Evolutionary conservation across 2,113 vertebrate species (phyloP).

Genomic region (Sapajus apella): DNA sequence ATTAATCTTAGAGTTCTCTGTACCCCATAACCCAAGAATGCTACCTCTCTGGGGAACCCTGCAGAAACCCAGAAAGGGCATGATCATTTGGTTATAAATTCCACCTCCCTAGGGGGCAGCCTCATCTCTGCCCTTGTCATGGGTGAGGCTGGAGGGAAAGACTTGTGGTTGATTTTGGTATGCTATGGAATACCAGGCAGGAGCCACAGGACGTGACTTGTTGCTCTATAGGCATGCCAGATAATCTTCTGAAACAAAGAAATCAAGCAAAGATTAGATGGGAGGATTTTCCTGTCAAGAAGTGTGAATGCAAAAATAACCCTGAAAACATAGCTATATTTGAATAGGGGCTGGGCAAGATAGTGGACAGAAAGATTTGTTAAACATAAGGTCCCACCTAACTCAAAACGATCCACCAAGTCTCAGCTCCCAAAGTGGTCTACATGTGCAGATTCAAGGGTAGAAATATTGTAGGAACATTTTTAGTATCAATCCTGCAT

Average conservation of each 20-base stretch:
- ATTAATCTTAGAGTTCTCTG: not conserved
- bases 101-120: not conserved
- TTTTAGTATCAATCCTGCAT: not conserved
- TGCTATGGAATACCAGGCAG: not conserved
- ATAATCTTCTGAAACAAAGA: constrained; percentile 63
- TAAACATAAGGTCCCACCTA: not conserved
- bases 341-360: constrained; percentile 33
- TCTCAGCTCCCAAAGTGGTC: not conserved
- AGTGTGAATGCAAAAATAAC: constrained; percentile 52
- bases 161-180: not conserved
- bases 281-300: constrained; percentile 64
- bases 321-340: constrained; percentile 31
- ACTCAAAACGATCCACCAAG: not conserved
- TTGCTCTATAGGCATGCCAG: constrained; percentile 40
- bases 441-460: not conserved
- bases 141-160: not conserved
- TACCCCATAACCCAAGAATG: not conserved
- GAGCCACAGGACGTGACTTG: constrained; percentile 43
- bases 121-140: not conserved
- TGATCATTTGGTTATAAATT: not conserved
- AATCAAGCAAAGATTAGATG: constrained; percentile 48
- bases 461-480: not conserved
- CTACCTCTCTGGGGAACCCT: not conserved
- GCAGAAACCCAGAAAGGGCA: not conserved
- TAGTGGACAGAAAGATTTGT: not conserved